Percentiles rank a stretch among this genome's conserved stretches.
Conservation (phyloP, 30 jellyfish, hydroid and myxozoan genomes). For the Mastigias papua region DNA sequence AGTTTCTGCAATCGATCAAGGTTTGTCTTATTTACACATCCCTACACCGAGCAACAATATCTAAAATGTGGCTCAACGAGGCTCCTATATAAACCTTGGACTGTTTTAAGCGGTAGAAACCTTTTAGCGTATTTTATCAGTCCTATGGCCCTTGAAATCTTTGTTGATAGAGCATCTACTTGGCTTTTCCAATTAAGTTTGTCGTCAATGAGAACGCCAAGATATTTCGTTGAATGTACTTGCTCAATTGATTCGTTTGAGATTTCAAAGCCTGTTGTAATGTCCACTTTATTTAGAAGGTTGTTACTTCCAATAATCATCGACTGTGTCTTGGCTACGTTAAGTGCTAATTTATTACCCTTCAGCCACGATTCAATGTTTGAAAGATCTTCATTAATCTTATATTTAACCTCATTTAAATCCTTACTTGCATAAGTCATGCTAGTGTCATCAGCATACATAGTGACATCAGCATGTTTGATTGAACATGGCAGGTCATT, state of each 20-base stretch:
- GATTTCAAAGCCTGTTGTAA: neutral
- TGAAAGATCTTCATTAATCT: neutral
- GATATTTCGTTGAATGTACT: neutral
- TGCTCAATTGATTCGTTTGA: neutral
- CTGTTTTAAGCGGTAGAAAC: neutral
- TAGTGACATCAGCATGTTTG: neutral
- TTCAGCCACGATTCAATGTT: neutral
- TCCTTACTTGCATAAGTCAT: neutral
- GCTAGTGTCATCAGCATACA: conserved; percentile 7
- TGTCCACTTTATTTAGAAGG: neutral
- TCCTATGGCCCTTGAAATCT: neutral
- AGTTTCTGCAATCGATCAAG: neutral
- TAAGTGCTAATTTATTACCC: neutral
- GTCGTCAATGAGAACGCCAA: neutral
- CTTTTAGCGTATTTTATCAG: neutral
- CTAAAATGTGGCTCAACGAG: conserved; percentile 14
- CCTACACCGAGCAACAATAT: conserved; percentile 13
- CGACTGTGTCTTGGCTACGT: neutral
- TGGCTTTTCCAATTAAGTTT: neutral
- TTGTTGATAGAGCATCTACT: neutral
- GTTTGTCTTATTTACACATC: neutral
- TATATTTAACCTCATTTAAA: neutral
- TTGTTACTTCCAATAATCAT: neutral
- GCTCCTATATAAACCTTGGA: neutral
- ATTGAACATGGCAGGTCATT: neutral